A percentile compares a stretch with the other conserved stretches of the same genome.
Conservation (phyloP, 2,797 vertebrate species). For the Lepilemur ruficaudatus region DNA sequence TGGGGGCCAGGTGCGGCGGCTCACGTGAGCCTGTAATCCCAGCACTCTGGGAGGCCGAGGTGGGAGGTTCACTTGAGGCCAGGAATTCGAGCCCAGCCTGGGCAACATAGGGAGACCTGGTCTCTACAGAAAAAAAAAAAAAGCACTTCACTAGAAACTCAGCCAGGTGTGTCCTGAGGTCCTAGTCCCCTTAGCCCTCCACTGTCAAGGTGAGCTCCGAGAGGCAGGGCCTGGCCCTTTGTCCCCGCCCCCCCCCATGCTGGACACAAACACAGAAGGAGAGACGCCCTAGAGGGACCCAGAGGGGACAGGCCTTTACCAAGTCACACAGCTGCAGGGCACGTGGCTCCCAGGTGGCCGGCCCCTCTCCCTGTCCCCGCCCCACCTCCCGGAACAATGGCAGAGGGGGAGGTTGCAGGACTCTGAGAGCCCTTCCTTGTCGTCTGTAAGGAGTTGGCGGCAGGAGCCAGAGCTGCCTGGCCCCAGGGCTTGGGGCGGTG, state of each 20-base stretch:
- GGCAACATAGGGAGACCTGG: not conserved
- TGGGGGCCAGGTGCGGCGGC: not conserved
- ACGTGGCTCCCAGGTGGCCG: not conserved
- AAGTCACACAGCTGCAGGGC: not conserved
- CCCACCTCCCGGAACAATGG: not conserved
- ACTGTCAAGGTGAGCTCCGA: not conserved
- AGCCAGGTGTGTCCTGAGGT: not conserved
- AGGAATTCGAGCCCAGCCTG: not conserved
- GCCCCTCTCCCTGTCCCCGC: not conserved
- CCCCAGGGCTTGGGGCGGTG: not conserved
- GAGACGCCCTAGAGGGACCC: not conserved
- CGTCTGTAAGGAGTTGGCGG: not conserved
- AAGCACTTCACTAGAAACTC: not conserved
- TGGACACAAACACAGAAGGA: not conserved
- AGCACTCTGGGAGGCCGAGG: not conserved
- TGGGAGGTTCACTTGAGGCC: not conserved
- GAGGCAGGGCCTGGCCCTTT: not conserved
- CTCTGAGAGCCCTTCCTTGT: not conserved
- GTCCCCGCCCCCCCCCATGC: not conserved
- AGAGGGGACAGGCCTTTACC: not conserved
- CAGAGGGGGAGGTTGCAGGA: not conserved
- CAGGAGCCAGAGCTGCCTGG: accelerated
- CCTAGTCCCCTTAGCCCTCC: not conserved
- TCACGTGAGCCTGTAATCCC: not conserved
- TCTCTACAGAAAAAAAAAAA: not conserved